phyloP scores from a whole-genome alignment of 2,888 invertebrate species.

The Stenchaetothrips biformis region DNA sequence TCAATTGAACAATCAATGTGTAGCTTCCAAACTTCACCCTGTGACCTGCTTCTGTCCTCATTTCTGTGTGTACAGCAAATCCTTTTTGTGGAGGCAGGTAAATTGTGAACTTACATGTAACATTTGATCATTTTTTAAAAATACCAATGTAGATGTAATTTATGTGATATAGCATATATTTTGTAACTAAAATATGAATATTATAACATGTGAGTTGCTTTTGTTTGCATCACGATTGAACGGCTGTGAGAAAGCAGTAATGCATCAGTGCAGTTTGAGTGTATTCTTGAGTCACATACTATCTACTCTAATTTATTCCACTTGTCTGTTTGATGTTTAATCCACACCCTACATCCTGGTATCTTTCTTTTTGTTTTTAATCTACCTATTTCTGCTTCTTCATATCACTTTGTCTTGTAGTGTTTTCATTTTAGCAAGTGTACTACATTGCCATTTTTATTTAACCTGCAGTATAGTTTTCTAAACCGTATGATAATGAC shows the following conservation, averaged over 20 bases:
- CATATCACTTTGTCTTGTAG: not conserved
- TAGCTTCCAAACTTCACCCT: no score
- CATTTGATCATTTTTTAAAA: not conserved
- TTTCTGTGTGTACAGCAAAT: no score
- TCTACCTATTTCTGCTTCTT: not conserved
- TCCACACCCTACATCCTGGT: no score
- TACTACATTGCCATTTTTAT: not conserved
- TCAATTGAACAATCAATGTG: no score
- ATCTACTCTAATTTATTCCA: no score
- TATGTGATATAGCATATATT: constrained; percentile 23
- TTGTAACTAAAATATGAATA: not conserved
- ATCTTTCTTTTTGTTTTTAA: not conserved
- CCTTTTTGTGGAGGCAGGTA: no score
- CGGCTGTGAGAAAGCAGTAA: constrained; percentile 12
- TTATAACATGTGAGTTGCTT: not conserved
- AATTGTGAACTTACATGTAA: not conserved
- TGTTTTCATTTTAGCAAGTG: not conserved
- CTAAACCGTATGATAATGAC: not conserved
- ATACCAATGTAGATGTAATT: not conserved
- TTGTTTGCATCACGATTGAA: not conserved
- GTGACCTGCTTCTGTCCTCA: no score
- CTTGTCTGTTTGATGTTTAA: no score
- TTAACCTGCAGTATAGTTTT: not conserved
- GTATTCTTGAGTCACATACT: not conserved
- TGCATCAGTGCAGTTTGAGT: not conserved